Conservation (phyloP, 2,888 invertebrate species). For the Mellilla xanthometata region DNA sequence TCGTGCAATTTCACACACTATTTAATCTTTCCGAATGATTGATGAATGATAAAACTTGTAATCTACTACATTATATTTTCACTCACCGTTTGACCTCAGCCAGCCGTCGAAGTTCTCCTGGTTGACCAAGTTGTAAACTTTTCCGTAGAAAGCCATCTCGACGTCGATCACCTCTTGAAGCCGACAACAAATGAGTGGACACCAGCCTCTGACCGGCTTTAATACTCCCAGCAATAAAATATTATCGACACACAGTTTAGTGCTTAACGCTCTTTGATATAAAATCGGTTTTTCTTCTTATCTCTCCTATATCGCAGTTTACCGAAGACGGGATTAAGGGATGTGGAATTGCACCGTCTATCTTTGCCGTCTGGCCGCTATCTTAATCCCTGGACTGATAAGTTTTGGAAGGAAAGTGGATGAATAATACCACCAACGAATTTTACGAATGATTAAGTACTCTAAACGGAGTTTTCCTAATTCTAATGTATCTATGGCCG, state of each 20-base stretch:
- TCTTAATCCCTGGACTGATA: constrained; percentile 2
- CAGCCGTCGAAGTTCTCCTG: constrained; percentile 31
- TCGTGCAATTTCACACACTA: too few species aligned
- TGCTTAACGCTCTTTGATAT: constrained; percentile 2
- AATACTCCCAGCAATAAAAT: constrained; percentile 16
- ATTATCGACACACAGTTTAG: constrained; percentile 11
- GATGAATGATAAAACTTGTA: too few species aligned
- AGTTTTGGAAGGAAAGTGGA: too few species aligned
- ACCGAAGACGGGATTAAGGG: not conserved
- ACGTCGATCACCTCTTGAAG: constrained; percentile 11
- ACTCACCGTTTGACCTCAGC: constrained; percentile 24
- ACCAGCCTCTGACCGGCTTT: constrained; percentile 10
- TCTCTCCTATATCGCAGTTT: constrained; percentile 2
- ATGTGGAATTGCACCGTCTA: constrained; percentile 1
- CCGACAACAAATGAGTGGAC: constrained; percentile 21
- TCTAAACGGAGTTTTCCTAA: too few species aligned
- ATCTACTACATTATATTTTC: too few species aligned
- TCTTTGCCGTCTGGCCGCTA: constrained; percentile 14
- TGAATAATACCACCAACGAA: too few species aligned
- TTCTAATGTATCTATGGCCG: too few species aligned
- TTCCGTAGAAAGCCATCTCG: constrained; percentile 27
- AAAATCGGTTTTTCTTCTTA: constrained; percentile 2
- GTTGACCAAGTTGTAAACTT: constrained; percentile 20
- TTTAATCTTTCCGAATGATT: too few species aligned
- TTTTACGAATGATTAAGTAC: too few species aligned